These are phyloP conservation scores for Austrolebias charrua DNA, from an alignment of 2,797 vertebrate species.

Conservation along the genomic window DNA sequence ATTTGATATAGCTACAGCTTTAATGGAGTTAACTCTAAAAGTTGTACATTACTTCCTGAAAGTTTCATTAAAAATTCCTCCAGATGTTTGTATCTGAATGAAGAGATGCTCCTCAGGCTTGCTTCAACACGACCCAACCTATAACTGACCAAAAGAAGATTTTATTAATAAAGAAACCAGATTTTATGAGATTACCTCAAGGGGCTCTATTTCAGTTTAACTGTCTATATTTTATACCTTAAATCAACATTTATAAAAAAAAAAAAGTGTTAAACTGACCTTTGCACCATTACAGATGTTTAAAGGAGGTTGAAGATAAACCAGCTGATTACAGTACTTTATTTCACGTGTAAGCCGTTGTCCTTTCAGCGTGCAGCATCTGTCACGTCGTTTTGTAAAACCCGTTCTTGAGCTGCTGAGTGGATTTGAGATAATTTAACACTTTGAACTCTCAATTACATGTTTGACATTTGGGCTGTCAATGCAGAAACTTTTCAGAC, in stretches of 20 bases:
- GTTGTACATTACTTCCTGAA: no score
- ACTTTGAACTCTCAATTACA: neutral
- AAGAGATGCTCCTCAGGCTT: no score
- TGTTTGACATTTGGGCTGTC: neutral
- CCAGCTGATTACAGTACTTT: neutral
- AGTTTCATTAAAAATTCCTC: no score
- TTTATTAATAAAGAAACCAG: no score
- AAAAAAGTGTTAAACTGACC: neutral
- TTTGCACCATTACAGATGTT: neutral
- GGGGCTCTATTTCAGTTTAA: neutral
- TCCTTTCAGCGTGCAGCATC: neutral
- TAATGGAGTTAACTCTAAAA: no score
- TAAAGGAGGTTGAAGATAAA: neutral
- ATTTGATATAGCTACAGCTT: no score
- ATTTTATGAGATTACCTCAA: neutral
- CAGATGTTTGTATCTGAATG: no score
- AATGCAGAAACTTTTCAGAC: neutral
- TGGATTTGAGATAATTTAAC: neutral
- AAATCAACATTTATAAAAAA: neutral
- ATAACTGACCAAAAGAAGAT: no score
- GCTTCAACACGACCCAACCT: no score
- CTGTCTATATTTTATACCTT: neutral
- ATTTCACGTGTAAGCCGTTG: neutral
- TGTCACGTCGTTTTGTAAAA: neutral
- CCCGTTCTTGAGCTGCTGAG: neutral